These are phyloP conservation scores for Triplophysa yarkandensis DNA, from an alignment of 2,797 vertebrate species.

Conservation along the genomic window DNA sequence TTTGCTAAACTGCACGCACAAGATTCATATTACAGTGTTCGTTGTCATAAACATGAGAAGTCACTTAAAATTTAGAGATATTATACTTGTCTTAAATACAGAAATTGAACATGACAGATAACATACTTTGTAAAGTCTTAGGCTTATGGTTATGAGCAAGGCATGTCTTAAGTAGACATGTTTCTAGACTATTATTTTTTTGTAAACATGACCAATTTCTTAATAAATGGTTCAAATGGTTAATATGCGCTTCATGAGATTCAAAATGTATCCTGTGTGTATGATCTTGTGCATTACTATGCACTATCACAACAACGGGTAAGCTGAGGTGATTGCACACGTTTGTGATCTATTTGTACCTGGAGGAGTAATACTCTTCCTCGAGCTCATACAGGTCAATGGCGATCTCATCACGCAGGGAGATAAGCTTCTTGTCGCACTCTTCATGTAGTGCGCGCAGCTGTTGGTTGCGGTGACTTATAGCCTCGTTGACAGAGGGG, in stretches of 20 bases:
- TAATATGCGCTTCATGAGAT: not conserved
- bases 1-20: not conserved
- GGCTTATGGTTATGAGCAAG: constrained; percentile 25
- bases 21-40: not conserved
- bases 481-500: constrained; percentile 94
- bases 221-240: constrained; percentile 1
- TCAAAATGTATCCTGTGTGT: constrained; percentile 16
- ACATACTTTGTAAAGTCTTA: not conserved
- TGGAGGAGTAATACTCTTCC: constrained; percentile 99
- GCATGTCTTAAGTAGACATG: constrained; percentile 57
- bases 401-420: constrained; percentile 93
- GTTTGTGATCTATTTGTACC: constrained; percentile 90
- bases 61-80: not conserved
- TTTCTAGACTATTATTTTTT: constrained; percentile 4
- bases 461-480: constrained; percentile 93
- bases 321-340: constrained; percentile 41
- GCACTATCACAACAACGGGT: constrained; percentile 9
- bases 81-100: not conserved
- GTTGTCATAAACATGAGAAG: not conserved
- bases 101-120: not conserved
- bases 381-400: constrained; percentile 98
- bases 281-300: constrained; percentile 46
- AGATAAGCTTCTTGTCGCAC: constrained; percentile 93
- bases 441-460: constrained; percentile 91
- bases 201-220: constrained; percentile 6